Evolutionary conservation across 2,888 invertebrate genomes (phyloP), one percentile per base, ranked within the genome.

Genomic region (Pristionchus arcanus): DNA sequence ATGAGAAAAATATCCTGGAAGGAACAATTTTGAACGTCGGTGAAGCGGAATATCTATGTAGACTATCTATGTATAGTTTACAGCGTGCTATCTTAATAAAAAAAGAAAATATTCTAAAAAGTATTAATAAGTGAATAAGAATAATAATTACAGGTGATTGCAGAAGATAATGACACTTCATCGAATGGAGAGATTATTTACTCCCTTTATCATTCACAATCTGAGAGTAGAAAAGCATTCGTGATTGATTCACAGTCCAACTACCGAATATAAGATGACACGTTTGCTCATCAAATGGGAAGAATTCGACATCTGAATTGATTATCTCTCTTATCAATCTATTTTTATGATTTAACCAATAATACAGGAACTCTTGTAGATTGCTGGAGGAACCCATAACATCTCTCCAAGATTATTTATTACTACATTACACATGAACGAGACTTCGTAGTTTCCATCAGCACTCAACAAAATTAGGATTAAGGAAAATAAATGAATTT

Each of bases 381-480:
- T 99, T 89, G 99, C 99, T 83, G 99, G 99, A 11, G 99, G 99
- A 66, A 99, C 98, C 99, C 99, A 99, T 71, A 98, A 96, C 34
- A 99, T 98, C 96, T 98, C 97, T 59, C 98, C 98, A 93, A 97
- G 97, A 31, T 97, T 97, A 96, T 98, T 98, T 94, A 99, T 98
- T 91, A 99, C 96, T 63, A 99, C 98, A 96, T 99, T 99, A 97
- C 97, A 83, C 98, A 98, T 94, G 97, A 97, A 99, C 93, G 98
- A 97, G 91, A 99, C 99, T 96, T 99, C 99, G 96, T 99, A 99
- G 96, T 99, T 99, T 90, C 99, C 99, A 96, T 99, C 99, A 95
- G 99, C 99, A 96, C 99, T 99, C 96, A 55, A 94, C 42, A 7
- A 42, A 42, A 7, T 49, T 49, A 11, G 42, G 9, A 49, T 49